Evolutionary conservation across 2,888 invertebrate genomes (phyloP).

Genomic region (Romanomermis culicivorax): DNA sequence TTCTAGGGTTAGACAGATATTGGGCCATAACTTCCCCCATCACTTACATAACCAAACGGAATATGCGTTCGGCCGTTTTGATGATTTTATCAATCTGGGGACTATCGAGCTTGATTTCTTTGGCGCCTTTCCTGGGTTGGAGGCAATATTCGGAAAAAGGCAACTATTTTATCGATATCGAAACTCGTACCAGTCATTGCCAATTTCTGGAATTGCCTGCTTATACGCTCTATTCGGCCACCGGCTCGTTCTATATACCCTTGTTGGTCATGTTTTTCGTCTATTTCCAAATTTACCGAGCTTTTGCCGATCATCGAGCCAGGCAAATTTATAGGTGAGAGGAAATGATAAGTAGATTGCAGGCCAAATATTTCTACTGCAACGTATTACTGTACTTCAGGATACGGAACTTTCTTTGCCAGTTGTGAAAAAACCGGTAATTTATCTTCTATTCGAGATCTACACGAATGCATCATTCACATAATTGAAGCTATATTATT

Average conservation of each 20-base stretch:
- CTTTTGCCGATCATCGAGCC: constrained; percentile 29
- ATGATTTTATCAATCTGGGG: constrained; percentile 34
- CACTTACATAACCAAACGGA: constrained; percentile 30
- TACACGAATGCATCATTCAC: no score
- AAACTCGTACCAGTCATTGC: constrained; percentile 14
- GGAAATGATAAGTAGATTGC: no score
- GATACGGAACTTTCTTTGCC: no score
- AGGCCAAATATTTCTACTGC: no score
- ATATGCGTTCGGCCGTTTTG: constrained; percentile 27
- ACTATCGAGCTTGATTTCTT: constrained; percentile 31
- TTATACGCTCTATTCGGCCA: constrained; percentile 34
- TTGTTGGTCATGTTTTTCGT: constrained; percentile 99
- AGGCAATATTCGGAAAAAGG: constrained; percentile 20
- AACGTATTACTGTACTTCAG: no score
- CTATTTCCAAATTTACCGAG: constrained; percentile 75
- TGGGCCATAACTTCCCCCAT: constrained; percentile 32
- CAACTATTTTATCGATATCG: constrained; percentile 7
- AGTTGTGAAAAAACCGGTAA: no score
- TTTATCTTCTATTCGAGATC: no score
- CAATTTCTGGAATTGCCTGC: constrained; percentile 27
- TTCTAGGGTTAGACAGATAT: constrained; percentile 34
- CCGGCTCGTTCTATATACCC: constrained; percentile 89
- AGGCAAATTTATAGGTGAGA: constrained; percentile 28
- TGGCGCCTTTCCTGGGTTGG: constrained; percentile 35
- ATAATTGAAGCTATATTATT: no score